Base-by-base conservation (phyloP, 2,113 vertebrate genomes). In the Rhodinocichla rosea region DNA sequence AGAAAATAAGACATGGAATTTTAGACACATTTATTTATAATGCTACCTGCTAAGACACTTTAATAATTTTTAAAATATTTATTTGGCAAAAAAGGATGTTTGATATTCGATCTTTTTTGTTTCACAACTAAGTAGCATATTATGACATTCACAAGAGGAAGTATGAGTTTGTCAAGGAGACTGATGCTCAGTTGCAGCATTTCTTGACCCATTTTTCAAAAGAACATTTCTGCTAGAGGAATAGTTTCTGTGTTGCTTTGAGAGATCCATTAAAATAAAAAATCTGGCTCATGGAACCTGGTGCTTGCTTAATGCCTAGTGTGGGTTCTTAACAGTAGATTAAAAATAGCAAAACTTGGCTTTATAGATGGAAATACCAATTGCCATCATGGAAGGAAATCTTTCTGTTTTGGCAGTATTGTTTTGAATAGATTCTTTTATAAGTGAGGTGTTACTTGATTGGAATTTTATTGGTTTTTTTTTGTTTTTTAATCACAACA, bases 291-390 rank as follows among this genome's bases (percentile, higher is more conserved):
- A 4, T 45, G 30, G 18, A 89, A 67, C 21, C 8, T 42, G 32
- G 17, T 60, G 7, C 53, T 80, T 81, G 6, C 39, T 88, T 67
- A 90, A 80, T 47, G 42, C 59, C 44, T 92, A 78, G 71, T 59
- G 67, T 90, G 76, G 49, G 50, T 90, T 89, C 83, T 73, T 83
- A 86, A 64, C 28, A 49, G 13, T 52, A 63, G 59, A 70, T 63
- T 94, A 92, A 96, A 96, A 97, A 96, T 78, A 96, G 83, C 47
- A 85, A 68, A 82, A 90, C 88, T 95, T 93, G 90, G 75, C 79
- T 90, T 83, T 86, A 70, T 50, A 63, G 63, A 24, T 69, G 71
- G 85, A 96, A 96, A 95, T 81, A 94, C 35, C 86, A 86, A 80
- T 83, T 89, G 60, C 32, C 15, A 15, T 45, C 10, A 71, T 90